A percentile compares a stretch with the other conserved stretches of the same genome.
Evolutionary conservation across 2,888 invertebrate genomes (phyloP).

Genomic region (Tachina fera): DNA sequence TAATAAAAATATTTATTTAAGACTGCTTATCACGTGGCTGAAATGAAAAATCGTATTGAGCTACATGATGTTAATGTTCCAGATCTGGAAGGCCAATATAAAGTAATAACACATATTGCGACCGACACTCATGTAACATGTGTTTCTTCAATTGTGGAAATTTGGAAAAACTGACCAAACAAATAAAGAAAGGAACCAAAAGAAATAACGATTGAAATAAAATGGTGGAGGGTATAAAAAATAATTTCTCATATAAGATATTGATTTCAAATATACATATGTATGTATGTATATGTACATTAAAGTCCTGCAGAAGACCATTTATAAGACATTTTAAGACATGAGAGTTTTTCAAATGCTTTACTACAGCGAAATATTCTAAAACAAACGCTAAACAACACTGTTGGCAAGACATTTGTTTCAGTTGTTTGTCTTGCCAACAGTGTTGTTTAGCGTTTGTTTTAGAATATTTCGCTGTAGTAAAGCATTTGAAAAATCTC

Average conservation of each 20-base stretch:
- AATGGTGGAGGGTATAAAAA: neutral
- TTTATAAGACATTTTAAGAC: too few relatives aligned
- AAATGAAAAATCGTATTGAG: conserved; percentile 45
- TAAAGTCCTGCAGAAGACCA: too few relatives aligned
- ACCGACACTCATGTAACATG: conserved; percentile 32
- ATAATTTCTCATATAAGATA: neutral
- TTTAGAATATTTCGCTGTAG: too few relatives aligned
- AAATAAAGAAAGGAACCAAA: neutral
- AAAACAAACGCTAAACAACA: too few relatives aligned
- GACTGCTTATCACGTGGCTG: conserved; percentile 43
- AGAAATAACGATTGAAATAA: too few relatives aligned
- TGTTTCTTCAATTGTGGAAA: conserved; percentile 4
- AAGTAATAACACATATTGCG: conserved; percentile 42
- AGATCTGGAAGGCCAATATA: conserved; percentile 54
- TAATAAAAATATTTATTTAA: conserved; percentile 12
- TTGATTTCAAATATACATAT: neutral
- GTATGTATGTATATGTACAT: neutral
- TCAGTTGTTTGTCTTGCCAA: too few relatives aligned
- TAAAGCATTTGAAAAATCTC: too few relatives aligned
- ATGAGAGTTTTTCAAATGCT: too few relatives aligned
- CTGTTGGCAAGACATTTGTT: too few relatives aligned
- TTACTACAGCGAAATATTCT: too few relatives aligned
- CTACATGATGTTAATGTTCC: conserved; percentile 3
- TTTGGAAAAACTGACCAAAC: conserved; percentile 60
- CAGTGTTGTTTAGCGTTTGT: too few relatives aligned